Conservation (phyloP, 1,140 invertebrate genomes). For the Drusus annulatus region DNA sequence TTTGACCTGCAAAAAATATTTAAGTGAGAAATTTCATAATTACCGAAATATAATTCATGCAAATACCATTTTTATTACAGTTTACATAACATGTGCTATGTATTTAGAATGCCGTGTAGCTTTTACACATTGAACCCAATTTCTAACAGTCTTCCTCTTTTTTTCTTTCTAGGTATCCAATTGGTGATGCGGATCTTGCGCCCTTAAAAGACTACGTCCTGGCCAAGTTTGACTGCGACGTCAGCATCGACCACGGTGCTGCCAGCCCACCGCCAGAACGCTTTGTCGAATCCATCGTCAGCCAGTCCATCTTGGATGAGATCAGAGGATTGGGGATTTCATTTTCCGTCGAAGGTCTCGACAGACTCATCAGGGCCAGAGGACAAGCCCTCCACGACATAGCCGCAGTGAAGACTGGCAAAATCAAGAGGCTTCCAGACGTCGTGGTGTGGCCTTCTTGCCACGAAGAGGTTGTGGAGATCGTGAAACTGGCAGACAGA, state of each 20-base stretch:
- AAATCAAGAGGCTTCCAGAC: conserved; percentile 91
- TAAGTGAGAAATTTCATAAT: too few species aligned
- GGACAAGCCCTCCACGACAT: conserved; percentile 96
- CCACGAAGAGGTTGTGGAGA: conserved; percentile 86
- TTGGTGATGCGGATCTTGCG: conserved; percentile 84
- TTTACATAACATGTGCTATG: too few species aligned
- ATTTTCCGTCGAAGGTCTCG: conserved; percentile 84
- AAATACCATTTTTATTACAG: too few species aligned
- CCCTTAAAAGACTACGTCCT: conserved; percentile 87
- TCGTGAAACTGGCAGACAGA: conserved; percentile 84
- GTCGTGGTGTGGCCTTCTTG: conserved; percentile 92
- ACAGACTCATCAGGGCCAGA: conserved; percentile 92
- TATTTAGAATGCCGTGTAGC: too few species aligned
- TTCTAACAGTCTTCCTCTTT: too few species aligned
- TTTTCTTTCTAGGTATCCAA: conserved; percentile 80
- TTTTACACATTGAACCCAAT: too few species aligned
- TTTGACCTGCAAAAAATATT: too few species aligned
- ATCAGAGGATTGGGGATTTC: conserved; percentile 77
- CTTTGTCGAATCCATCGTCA: conserved; percentile 73
- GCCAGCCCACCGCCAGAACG: conserved; percentile 70
- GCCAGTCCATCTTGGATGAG: conserved; percentile 75
- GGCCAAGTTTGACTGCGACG: conserved; percentile 79
- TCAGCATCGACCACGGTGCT: conserved; percentile 64
- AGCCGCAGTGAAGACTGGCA: conserved; percentile 80
- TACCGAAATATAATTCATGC: too few species aligned